Evolutionary conservation across 1,140 invertebrate species (phyloP), one percentile per base, ranked within the genome.

Genomic region (Phymorhynchus buccinoides): DNA sequence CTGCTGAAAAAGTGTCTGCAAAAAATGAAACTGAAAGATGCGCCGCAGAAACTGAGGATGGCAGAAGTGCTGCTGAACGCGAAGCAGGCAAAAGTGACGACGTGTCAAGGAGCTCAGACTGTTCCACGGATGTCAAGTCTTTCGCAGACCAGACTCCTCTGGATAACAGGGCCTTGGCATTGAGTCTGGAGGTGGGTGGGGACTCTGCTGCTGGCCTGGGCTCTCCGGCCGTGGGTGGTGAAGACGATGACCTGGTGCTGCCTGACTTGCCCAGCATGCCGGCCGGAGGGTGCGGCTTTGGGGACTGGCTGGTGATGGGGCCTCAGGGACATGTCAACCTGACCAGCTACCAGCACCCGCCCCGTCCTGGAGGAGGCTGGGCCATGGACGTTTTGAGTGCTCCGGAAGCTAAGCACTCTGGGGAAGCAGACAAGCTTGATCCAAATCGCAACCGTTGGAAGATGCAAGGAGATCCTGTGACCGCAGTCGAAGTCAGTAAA

Each of bases 261-360:
- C 77, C 77, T 30, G 77, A 79, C 77, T n/a, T 79, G 41, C 77
- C 77, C 41, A 79, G 77, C 77, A 52, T 79, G 77, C 77, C 77
- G 30, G 77, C 77, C 2, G 44, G 77, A 22, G 77, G 77, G 3
- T 7, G 3, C 6, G 42, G 77, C 6, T 41, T 41, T n/a, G 27
- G 9, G 18, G 75, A 78, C 75, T 79, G 77, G 77, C 0, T 79
- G 27, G 77, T 52, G 77, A 79, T 52, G 77, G 77, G 42, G 4
- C 42, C 77, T 2, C 27, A 27, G 1, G 42, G 77, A 3, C 27
- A 42, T 7, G n/a, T 48, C 6, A 32, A 30, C 32, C 42, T 79
- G 0, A 52, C 22, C 42, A 18, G 42, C 12, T 7, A 42, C 9
- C 37, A 41, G 6, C 37, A 41, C 9, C 35, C 37, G 1, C 68